Base-by-base conservation (phyloP, 2,888 invertebrate species). In the Hirtodrosophila confusa region DNA sequence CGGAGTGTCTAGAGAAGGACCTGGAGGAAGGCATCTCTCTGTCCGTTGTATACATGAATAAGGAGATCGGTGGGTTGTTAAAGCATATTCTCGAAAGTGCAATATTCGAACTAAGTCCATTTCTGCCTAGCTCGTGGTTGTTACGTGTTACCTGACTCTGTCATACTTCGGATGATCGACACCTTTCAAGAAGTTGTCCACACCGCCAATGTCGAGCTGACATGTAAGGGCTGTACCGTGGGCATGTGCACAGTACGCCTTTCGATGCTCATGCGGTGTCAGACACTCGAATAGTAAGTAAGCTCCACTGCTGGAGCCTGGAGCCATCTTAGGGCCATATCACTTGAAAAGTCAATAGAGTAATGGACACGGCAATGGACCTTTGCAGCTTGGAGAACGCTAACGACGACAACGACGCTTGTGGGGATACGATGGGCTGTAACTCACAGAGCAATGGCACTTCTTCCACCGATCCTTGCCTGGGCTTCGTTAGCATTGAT, bases 191-290 rank as follows among this genome's bases (percentile, higher is more conserved):
- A 68, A 27, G 57, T 73, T 5, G 48, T 69, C 0, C 75, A 84
- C 24, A 75, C 79, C 0, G 71, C 64, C 41, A 61, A 78, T 12
- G 75, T 86, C 12, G 85, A 86, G 56, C 73, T 84, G 43, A 73
- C 69, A 55, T 75, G 83, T 54, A 70, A 69, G 12, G 85, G 82
- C 23, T 75, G 79, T 37, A 86, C 86, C 6, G 84, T 82, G 36
- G 85, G 78, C 62, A 54, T 77, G 45, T 45, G 53, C 43, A 66
- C 54, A 3, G 39, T 78, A 17, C 68, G 68, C 17, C 67, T 78
- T 7, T 44, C 64, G 43, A 61, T 78, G 62, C 39, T 4, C 17
- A 71, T 72, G 77, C 45, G 61, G 11, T 78, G 82, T 44, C 78
- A 48, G 41, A 23, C 10, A 44, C 9, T 76, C n/a, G 65, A 69